These are phyloP conservation scores for Pangasius larnaudii DNA, from an alignment of 2,797 vertebrate species.

Conservation along the genomic window DNA sequence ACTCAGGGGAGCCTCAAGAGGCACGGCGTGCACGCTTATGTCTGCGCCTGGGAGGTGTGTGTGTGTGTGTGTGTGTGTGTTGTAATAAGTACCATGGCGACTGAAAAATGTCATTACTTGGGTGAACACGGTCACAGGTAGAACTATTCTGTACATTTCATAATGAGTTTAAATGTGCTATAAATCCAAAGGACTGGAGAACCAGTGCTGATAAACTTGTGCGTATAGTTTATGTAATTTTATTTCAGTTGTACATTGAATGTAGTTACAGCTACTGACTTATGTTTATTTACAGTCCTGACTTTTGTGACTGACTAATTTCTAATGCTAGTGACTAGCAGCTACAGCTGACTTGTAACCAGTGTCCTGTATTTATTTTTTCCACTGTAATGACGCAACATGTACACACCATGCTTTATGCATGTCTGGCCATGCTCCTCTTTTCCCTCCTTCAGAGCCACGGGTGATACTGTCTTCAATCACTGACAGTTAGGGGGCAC, in stretches of 20 bases:
- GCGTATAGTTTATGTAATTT: neutral
- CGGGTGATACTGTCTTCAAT: too few relatives aligned
- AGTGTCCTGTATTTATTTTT: neutral
- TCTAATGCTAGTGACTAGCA: neutral
- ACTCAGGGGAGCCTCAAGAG: constrained; percentile 25
- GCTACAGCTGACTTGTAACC: neutral
- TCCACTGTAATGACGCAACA: neutral
- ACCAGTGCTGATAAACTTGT: neutral
- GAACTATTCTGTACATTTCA: neutral
- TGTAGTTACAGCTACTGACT: neutral
- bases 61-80: neutral
- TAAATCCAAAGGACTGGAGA: neutral
- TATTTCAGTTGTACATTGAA: neutral
- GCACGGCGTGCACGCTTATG: neutral
- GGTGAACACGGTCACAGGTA: neutral
- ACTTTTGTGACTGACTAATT: too few relatives aligned
- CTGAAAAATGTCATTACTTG: neutral
- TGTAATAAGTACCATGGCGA: neutral
- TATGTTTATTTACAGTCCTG: neutral
- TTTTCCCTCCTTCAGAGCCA: neutral
- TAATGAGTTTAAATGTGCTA: neutral
- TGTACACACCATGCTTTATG: neutral
- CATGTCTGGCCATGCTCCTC: neutral
- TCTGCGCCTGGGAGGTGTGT: neutral
- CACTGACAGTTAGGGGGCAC: too few relatives aligned